Conservation (phyloP, 2,113 vertebrate genomes). For the Leucopsar rothschildi region DNA sequence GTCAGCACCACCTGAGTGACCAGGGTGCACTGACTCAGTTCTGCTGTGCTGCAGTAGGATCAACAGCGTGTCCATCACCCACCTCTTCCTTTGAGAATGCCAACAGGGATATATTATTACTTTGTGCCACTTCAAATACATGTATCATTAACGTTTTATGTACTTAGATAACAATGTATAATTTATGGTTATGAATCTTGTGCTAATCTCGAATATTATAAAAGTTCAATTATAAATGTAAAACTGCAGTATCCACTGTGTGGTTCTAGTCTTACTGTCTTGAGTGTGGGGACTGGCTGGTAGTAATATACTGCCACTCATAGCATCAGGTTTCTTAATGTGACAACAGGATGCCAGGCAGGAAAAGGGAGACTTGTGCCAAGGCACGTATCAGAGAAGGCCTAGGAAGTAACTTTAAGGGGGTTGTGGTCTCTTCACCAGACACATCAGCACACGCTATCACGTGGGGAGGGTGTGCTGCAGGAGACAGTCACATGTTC, state of each 20-base stretch:
- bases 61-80: neutral
- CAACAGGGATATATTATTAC: conserved; percentile 42
- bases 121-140: conserved; percentile 71
- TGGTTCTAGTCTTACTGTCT: conserved; percentile 73
- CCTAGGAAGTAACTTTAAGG: neutral
- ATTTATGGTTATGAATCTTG: conserved; percentile 82
- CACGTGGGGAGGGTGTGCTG: neutral
- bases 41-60: neutral
- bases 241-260: conserved; percentile 75
- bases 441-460: neutral
- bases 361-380: neutral
- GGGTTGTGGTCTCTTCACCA: neutral
- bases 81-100: conserved; percentile 45
- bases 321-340: neutral
- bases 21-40: neutral
- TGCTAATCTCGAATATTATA: conserved; percentile 82
- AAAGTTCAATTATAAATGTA: conserved; percentile 80
- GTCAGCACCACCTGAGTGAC: neutral
- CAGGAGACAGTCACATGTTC: neutral
- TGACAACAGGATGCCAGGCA: neutral
- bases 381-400: neutral
- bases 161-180: conserved; percentile 79
- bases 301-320: neutral
- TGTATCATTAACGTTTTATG: conserved; percentile 76
- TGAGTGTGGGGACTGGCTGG: neutral